These are phyloP conservation scores for Myiozetetes cayanensis DNA, from an alignment of 2,113 vertebrate species.

Conservation along the genomic window DNA sequence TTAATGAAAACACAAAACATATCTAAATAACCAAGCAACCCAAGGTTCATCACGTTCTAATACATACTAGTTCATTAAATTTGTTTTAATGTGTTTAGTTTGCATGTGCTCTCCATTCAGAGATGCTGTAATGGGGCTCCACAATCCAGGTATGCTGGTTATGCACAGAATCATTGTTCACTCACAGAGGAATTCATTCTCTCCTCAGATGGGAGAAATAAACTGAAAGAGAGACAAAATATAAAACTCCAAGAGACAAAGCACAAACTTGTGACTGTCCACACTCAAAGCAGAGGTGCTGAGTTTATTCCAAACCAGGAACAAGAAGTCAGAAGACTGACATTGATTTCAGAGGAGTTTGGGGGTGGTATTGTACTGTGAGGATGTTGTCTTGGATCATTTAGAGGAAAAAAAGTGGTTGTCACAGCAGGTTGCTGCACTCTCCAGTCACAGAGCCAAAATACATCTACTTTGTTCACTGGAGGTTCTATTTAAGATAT, in stretches of 20 bases:
- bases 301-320: neutral
- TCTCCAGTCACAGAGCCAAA: neutral
- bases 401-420: neutral
- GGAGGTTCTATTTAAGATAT: neutral
- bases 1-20: neutral
- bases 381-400: neutral
- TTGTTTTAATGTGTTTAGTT: neutral
- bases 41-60: neutral
- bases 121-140: accelerated
- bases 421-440: neutral
- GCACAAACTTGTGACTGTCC: neutral
- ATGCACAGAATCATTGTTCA: neutral
- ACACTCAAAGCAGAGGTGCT: neutral
- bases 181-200: neutral
- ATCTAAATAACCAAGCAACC: accelerated
- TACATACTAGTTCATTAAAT: accelerated
- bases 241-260: neutral
- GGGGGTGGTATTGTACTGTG: neutral
- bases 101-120: accelerated
- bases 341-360: neutral
- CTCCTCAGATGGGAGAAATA: neutral
- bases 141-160: neutral
- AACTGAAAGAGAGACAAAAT: neutral
- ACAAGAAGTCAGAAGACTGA: neutral
- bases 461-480: neutral